Evolutionary conservation across 2,797 vertebrate genomes (phyloP).

Genomic region (Varecia variegata): DNA sequence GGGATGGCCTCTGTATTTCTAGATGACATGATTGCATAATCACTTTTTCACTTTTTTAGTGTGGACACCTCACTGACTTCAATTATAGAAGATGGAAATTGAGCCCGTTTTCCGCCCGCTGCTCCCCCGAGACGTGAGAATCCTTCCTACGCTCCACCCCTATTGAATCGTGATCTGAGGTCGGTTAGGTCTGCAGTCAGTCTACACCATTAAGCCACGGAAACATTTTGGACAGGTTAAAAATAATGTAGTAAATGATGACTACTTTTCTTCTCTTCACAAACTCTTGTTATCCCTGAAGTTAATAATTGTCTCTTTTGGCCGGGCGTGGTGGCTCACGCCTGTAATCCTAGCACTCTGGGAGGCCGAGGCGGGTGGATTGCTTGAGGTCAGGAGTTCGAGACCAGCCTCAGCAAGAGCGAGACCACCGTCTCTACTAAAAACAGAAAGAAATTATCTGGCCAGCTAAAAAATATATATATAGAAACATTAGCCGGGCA

Average conservation of each 20-base stretch:
- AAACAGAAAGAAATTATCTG: no score
- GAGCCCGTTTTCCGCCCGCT: neutral
- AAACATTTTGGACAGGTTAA: neutral
- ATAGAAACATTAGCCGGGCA: no score
- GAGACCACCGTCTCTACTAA: no score
- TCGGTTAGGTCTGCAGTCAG: neutral
- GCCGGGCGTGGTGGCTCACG: no score
- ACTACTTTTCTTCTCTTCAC: neutral
- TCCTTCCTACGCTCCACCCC: neutral
- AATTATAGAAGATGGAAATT: neutral
- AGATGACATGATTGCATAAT: neutral
- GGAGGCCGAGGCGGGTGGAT: no score
- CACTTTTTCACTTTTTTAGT: neutral
- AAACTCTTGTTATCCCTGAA: neutral
- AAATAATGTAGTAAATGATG: neutral
- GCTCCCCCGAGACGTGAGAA: accelerated
- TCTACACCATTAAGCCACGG: neutral
- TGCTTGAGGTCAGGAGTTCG: no score
- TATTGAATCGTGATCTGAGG: neutral
- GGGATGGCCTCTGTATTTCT: neutral
- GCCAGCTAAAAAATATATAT: no score
- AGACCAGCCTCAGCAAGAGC: no score
- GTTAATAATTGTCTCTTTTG: neutral
- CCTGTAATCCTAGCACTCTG: no score
- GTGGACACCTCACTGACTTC: neutral